phyloP scores from a whole-genome alignment of 2,797 vertebrate species.

The Bufotes viridis region DNA sequence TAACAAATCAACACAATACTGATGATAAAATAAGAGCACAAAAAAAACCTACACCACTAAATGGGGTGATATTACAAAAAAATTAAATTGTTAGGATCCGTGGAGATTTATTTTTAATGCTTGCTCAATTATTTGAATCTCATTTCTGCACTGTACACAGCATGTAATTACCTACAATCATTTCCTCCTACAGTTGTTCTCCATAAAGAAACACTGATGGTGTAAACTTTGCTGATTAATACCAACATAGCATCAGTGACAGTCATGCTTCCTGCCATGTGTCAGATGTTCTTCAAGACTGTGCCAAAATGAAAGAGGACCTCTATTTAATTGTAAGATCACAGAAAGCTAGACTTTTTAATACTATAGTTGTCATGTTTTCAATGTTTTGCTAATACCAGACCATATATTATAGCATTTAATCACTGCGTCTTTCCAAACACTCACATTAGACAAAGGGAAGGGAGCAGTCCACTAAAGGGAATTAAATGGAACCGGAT shows the following conservation, averaged over 20 bases:
- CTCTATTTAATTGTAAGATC: constrained; percentile 52
- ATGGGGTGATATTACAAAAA: constrained; percentile 56
- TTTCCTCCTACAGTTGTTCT: constrained; percentile 69
- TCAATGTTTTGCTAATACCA: constrained; percentile 36
- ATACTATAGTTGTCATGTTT: constrained; percentile 54
- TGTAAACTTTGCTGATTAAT: constrained; percentile 70
- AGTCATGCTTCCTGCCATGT: constrained; percentile 62
- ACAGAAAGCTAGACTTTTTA: constrained; percentile 48
- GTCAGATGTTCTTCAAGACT: constrained; percentile 63
- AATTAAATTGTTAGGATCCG: constrained; percentile 46
- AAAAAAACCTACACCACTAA: constrained; percentile 58
- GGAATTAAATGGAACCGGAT: constrained; percentile 26
- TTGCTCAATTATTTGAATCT: constrained; percentile 68
- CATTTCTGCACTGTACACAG: constrained; percentile 66
- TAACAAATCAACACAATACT: constrained; percentile 79
- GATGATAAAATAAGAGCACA: constrained; percentile 69
- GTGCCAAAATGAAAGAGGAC: constrained; percentile 48
- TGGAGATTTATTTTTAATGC: constrained; percentile 61
- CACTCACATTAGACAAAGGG: constrained; percentile 45
- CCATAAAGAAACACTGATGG: constrained; percentile 70
- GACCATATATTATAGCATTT: constrained; percentile 60
- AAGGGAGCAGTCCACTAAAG: constrained; percentile 5
- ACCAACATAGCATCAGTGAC: constrained; percentile 69
- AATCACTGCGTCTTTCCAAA: constrained; percentile 67
- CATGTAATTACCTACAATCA: constrained; percentile 65